Percentiles rank a stretch among this genome's conserved stretches.
Conservation (phyloP, 2,888 invertebrate species). For the Aricia artaxerxes region DNA sequence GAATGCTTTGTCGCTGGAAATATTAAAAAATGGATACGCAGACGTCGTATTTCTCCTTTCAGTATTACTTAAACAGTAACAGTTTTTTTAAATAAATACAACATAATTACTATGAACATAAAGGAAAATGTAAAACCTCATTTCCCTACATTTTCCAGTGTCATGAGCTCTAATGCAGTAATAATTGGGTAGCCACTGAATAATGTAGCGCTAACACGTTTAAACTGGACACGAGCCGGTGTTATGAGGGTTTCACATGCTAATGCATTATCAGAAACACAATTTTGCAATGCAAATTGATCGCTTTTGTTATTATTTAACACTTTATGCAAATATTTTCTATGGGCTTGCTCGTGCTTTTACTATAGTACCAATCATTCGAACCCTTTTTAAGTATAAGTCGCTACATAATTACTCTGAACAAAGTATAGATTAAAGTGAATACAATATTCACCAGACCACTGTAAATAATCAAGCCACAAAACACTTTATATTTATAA, state of each 20-base stretch:
- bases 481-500: background rate
- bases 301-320: background rate
- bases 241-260: background rate
- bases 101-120: no score
- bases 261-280: background rate
- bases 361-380: no score
- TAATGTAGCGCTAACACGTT: conserved; percentile 17
- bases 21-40: no score
- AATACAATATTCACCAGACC: background rate
- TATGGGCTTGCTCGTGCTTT: no score
- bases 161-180: background rate
- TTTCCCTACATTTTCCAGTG: background rate
- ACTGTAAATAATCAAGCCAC: no score
- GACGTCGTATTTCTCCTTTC: no score
- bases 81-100: no score
- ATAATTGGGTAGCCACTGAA: conserved; percentile 19
- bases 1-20: no score
- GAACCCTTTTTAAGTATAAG: no score
- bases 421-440: no score
- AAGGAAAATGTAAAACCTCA: background rate
- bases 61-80: no score
- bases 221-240: background rate
- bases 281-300: background rate
- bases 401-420: no score
- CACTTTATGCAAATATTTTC: background rate